phyloP scores from a whole-genome alignment of 2,113 vertebrate genomes.

The Oenanthe oenanthe region DNA sequence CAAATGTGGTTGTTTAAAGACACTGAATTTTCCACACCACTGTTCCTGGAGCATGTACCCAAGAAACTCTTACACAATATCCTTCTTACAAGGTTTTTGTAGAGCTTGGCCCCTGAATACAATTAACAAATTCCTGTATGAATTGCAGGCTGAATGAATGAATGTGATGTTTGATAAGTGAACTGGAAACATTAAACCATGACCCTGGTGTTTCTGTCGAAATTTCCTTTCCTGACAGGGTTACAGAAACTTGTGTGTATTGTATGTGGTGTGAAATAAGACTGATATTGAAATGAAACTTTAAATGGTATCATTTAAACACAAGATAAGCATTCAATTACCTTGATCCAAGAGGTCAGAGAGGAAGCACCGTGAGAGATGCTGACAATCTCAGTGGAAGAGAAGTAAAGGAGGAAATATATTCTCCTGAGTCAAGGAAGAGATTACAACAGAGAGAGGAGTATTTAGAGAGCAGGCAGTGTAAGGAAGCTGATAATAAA shows the following conservation, averaged over 20 bases:
- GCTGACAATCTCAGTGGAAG: not conserved
- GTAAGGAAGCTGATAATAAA: not conserved
- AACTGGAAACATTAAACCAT: not conserved
- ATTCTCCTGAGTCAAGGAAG: not conserved
- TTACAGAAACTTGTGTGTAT: not conserved
- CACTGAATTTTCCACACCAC: not conserved
- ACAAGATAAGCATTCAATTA: conserved; percentile 11
- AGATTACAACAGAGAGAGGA: not conserved
- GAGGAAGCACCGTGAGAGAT: not conserved
- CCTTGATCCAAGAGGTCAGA: not conserved
- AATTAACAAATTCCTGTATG: not conserved
- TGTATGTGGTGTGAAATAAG: not conserved
- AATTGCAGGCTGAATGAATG: not conserved
- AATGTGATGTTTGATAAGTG: not conserved
- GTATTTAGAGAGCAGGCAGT: not conserved
- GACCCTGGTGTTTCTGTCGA: not conserved
- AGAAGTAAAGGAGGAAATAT: not conserved
- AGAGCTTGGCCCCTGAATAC: not conserved
- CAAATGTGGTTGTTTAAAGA: not conserved
- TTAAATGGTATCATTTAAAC: not conserved
- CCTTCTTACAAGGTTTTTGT: not conserved
- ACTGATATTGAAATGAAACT: not conserved
- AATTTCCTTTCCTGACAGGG: not conserved
- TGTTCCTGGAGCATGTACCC: not conserved
- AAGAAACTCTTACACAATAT: not conserved